Conservation (phyloP, 2,113 vertebrate genomes). For the Labeo catla region DNA sequence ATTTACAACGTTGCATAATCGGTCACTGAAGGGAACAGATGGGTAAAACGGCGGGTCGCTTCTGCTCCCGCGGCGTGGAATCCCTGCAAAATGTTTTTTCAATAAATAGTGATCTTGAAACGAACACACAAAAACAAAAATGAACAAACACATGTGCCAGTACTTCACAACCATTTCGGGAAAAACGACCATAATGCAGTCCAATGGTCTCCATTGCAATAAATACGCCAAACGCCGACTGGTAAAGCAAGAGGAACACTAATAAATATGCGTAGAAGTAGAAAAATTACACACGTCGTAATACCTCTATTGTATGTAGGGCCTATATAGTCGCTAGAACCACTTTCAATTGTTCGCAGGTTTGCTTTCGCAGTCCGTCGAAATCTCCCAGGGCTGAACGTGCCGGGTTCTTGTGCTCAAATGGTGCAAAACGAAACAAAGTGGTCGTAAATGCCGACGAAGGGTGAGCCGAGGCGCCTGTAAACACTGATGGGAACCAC, state of each 20-base stretch:
- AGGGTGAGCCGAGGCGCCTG: slow-evolving; percentile 69
- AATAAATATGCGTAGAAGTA: slow-evolving; percentile 26
- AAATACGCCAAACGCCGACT: slow-evolving; percentile 39
- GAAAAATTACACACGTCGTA: not conserved
- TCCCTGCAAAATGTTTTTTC: slow-evolving; percentile 13
- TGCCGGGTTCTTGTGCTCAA: slow-evolving; percentile 2
- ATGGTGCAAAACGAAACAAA: not conserved
- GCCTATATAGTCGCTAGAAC: not conserved
- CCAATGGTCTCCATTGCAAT: slow-evolving; percentile 49
- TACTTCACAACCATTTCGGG: slow-evolving; percentile 31
- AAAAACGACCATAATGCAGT: slow-evolving; percentile 44
- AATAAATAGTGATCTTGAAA: slow-evolving; percentile 26
- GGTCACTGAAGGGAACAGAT: slow-evolving; percentile 24
- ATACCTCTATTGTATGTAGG: slow-evolving; percentile 7
- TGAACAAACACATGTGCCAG: slow-evolving; percentile 46
- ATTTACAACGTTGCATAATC: slow-evolving; percentile 42
- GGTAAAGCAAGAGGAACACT: slow-evolving; percentile 28
- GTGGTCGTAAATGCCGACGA: slow-evolving; percentile 5
- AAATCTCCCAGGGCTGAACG: slow-evolving; percentile 8
- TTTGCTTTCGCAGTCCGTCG: not conserved
- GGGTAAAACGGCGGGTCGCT: not conserved
- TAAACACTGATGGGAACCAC: slow-evolving; percentile 76
- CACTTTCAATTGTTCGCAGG: not conserved
- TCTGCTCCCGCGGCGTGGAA: not conserved
- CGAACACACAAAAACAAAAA: slow-evolving; percentile 31